Evolutionary conservation across 2,797 vertebrate genomes (phyloP), one percentile per base, ranked within the genome.

Genomic region (Chaenodraco wilsoni): DNA sequence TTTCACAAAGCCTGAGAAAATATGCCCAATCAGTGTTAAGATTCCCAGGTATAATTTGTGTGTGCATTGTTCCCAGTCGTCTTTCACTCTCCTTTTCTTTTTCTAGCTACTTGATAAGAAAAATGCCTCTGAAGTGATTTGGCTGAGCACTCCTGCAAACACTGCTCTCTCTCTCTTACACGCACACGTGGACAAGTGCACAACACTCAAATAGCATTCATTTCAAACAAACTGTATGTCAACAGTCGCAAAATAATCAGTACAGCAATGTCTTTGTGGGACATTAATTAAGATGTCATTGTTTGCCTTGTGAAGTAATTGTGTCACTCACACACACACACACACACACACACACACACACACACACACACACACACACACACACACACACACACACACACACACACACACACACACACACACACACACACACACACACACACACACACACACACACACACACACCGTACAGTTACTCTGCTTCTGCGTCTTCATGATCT

Each of bases 401-500:
- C 61, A 27, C 62, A 45, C 52, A 44, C 44, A 16, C 57, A 17
- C 72, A 50, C 41, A 19, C 17, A 41, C 17, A 23, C 45, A 17
- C 21, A 21, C 55, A 57, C 63, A 17, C 43, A 44, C 49, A 40
- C 54, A 27, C 48, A 33, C 60, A 44, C 61, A 21, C 74, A 21
- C 60, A 17, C 46, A 43, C 62, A 44, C 61, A 27, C 62, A 45
- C 49, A 40, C 45, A 17, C 61, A n/a, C 72, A 46, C 41, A 19
- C 17, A 41, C 17, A 23, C 45, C n/a, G 37, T 46, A 65, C 19
- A 72, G 63, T 68, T 75, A 63, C 48, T 9, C 59, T 83, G 75
- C 75, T 50, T 61, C 79, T 88, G 89, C 89, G 90, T 87, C 87
- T 91, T 88, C 88, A 57, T 27, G 81, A 78, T 84, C 88, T 92